These are phyloP conservation scores for Dicyrtomina minuta DNA, from an alignment of 2,888 invertebrate species.

Conservation along the genomic window DNA sequence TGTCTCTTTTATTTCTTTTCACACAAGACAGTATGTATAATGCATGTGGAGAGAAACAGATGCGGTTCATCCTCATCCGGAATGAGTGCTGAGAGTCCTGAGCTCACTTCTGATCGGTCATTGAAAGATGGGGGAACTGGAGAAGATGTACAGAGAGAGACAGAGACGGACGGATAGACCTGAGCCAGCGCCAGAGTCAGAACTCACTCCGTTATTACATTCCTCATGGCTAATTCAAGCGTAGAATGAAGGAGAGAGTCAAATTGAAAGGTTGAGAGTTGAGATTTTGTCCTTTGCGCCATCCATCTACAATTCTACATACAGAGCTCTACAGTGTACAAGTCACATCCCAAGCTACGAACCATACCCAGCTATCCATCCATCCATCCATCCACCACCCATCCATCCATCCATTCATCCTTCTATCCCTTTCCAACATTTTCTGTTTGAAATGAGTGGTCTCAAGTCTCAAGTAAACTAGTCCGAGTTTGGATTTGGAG, in stretches of 20 bases:
- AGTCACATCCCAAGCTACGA: too few species aligned
- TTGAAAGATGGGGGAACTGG: too few species aligned
- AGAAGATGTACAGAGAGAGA: not conserved
- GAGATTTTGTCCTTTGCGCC: not conserved
- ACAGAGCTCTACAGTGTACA: too few species aligned
- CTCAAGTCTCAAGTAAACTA: constrained; percentile 25
- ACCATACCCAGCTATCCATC: not conserved
- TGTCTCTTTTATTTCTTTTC: constrained; percentile 8
- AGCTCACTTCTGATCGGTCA: too few species aligned
- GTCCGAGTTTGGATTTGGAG: too few species aligned
- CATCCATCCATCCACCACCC: too few species aligned
- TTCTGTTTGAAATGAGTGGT: constrained; percentile 25
- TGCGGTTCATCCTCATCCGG: too few species aligned
- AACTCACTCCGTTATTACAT: constrained; percentile 24
- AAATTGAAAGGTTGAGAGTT: constrained; percentile 2
- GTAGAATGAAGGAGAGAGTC: constrained; percentile 14
- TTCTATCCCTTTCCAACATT: not conserved
- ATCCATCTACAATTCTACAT: too few species aligned
- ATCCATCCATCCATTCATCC: too few species aligned
- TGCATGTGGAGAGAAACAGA: too few species aligned
- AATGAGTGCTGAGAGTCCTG: too few species aligned
- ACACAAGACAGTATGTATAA: not conserved
- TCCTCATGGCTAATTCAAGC: constrained; percentile 32
- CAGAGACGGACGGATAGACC: not conserved
- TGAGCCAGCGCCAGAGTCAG: not conserved